A percentile compares a stretch with the other conserved stretches of the same genome.
These are phyloP conservation scores for Epinephelus awoara DNA, from an alignment of 2,797 vertebrate species.

Conservation along the genomic window DNA sequence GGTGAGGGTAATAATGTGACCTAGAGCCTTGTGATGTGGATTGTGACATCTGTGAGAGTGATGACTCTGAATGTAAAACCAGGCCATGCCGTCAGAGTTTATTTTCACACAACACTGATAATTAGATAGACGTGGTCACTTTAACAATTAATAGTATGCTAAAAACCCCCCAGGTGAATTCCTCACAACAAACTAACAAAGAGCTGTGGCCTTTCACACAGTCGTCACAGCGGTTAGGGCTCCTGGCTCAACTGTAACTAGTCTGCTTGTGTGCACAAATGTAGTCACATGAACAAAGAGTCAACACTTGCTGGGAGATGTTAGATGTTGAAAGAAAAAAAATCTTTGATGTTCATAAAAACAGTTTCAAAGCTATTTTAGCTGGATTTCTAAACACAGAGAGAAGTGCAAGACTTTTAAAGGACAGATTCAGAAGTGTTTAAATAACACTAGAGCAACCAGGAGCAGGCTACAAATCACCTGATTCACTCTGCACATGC, in stretches of 20 bases:
- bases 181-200: constrained; percentile 41
- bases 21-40: constrained; percentile 66
- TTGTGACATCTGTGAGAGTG: constrained; percentile 68
- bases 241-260: too few species aligned
- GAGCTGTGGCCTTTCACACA: constrained; percentile 27
- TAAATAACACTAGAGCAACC: background rate
- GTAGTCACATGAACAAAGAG: too few species aligned
- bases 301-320: too few species aligned
- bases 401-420: too few species aligned
- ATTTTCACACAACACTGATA: constrained; percentile 69
- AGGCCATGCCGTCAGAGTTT: constrained; percentile 46
- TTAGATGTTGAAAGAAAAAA: too few species aligned
- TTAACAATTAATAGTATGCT: constrained; percentile 41
- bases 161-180: constrained; percentile 25
- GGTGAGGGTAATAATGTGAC: constrained; percentile 52
- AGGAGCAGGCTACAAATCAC: background rate
- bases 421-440: background rate
- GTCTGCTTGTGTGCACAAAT: too few species aligned
- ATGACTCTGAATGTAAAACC: constrained; percentile 51
- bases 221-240: constrained; percentile 1
- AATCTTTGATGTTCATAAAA: too few species aligned
- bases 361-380: too few species aligned
- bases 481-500: constrained; percentile 3
- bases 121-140: constrained; percentile 65
- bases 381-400: too few species aligned